Evolutionary conservation across 2,113 vertebrate genomes (phyloP), one percentile per base, ranked within the genome.

Genomic region (Psilopsiagon aurifrons): DNA sequence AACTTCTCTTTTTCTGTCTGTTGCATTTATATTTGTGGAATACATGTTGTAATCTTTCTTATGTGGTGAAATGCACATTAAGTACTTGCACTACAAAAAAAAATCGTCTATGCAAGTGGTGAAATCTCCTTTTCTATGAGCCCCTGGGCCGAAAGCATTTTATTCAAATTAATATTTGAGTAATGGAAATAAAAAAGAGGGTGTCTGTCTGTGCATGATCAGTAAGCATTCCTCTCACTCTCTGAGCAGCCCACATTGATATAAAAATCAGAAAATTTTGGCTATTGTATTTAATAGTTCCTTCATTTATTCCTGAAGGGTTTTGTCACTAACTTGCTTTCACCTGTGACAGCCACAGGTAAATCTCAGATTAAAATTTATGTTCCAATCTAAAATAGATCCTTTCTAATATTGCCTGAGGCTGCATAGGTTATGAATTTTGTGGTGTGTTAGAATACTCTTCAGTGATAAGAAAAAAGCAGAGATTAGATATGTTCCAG

Each of bases 401-500:
- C 76, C 90, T 96, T 97, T 95, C 86, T 95, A 92, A 92, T 97
- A 97, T 75, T 88, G 81, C 95, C 95, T 0, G 3, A 80, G 93
- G 96, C 91, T 97, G 78, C 91, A 94, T 64, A 82, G 88, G 71
- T 97, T 96, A 94, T 94, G 88, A 97, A 92, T 97, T 97, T 92
- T 83, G 17, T 54, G 54, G 64, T 93, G 85, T 96, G 82, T 95
- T 97, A 86, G 64, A 86, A 96, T 96, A 88, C 79, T 94, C 60
- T 93, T 94, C 86, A 63, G 57, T 5, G 96, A 97, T 98, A 98
- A 98, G 94, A 94, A 95, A 97, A 94, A 66, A 92, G 52, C 39
- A 95, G 88, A 98, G 96, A 98, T 98, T 97, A 98, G 96, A 95
- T 97, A 85, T 96, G 77, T 97, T 98, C 85, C 92, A 80, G 95